Evolutionary conservation across 2,888 invertebrate species (phyloP).

Genomic region (Papilio demoleus): DNA sequence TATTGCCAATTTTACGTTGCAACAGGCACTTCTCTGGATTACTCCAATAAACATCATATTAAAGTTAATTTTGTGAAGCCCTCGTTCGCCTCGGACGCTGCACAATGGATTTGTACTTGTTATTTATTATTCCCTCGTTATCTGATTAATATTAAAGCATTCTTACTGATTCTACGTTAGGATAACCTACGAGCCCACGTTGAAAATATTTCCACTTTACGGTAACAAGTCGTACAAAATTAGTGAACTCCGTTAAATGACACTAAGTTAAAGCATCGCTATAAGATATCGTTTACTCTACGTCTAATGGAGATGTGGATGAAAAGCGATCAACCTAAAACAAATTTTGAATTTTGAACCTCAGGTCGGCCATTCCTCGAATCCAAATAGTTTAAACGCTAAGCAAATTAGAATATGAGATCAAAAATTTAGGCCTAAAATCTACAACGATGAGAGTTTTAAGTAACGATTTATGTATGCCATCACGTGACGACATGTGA

Average conservation of each 20-base stretch:
- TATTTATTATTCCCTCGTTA: conserved; percentile 65
- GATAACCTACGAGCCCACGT: conserved; percentile 64
- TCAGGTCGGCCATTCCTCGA: conserved; percentile 75
- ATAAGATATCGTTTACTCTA: conserved; percentile 82
- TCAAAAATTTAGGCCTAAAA: conserved; percentile 83
- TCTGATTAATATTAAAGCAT: conserved; percentile 62
- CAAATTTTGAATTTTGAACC: conserved; percentile 79
- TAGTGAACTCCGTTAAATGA: conserved; percentile 76
- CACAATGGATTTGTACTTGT: conserved; percentile 70
- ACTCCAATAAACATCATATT: conserved; percentile 82
- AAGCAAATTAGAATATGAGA: conserved; percentile 84
- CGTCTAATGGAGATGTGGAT: conserved; percentile 70
- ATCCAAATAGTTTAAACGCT: conserved; percentile 75
- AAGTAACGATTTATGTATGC: conserved; percentile 79
- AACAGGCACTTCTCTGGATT: conserved; percentile 83
- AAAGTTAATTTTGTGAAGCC: conserved; percentile 77
- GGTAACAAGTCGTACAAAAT: conserved; percentile 75
- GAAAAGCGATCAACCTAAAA: conserved; percentile 69
- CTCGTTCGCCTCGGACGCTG: conserved; percentile 76
- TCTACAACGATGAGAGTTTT: conserved; percentile 79
- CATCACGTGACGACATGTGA: conserved; percentile 75
- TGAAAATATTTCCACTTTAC: conserved; percentile 58
- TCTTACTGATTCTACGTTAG: conserved; percentile 66
- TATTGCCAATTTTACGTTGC: conserved; percentile 82
- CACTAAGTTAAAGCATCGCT: conserved; percentile 83